Conservation (phyloP, 1,140 invertebrate genomes). For the Sycophaga agraensis region DNA sequence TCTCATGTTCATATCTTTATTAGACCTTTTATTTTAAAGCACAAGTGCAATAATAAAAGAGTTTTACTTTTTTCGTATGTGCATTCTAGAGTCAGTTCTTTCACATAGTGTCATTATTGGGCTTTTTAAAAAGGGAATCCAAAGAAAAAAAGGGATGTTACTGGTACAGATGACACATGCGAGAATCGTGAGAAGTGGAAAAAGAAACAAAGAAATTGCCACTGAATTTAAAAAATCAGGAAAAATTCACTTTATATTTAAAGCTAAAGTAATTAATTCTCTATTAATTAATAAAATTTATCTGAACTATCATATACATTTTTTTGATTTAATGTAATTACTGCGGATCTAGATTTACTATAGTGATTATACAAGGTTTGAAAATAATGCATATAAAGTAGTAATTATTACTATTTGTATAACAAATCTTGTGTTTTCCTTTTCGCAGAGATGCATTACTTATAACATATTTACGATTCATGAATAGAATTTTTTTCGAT, state of each 20-base stretch:
- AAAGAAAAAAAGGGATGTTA: background rate
- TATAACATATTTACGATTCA: background rate
- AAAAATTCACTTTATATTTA: no score
- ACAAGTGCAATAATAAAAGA: background rate
- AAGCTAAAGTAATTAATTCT: no score
- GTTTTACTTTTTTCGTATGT: background rate
- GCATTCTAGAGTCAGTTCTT: background rate
- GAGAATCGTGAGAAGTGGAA: background rate
- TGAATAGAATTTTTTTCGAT: no score
- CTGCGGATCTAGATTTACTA: no score
- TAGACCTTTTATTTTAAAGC: background rate
- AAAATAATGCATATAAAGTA: no score
- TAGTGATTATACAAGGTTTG: no score
- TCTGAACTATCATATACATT: no score
- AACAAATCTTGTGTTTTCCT: background rate
- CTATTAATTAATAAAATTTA: no score
- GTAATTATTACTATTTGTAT: constrained; percentile 1
- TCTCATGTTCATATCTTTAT: background rate
- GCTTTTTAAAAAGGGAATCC: background rate
- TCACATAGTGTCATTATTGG: background rate
- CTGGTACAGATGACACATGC: background rate
- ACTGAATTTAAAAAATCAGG: background rate
- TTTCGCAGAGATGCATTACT: constrained; percentile 1
- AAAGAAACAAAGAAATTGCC: background rate
- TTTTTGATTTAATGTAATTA: no score